Conservation (phyloP, 2,113 vertebrate genomes). For the Tenebrosternarchus preto region DNA sequence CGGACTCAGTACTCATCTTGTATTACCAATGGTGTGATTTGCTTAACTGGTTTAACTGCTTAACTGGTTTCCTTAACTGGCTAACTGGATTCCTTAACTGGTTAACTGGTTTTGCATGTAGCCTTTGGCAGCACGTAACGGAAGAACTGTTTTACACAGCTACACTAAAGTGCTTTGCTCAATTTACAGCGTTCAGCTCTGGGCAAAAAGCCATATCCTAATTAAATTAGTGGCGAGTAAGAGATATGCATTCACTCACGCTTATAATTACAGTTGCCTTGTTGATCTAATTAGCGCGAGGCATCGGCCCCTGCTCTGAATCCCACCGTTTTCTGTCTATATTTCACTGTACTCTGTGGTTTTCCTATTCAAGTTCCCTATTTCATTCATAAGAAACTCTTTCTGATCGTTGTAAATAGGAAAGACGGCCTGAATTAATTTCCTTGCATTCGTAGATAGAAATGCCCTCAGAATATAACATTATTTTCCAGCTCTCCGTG, state of each 20-base stretch:
- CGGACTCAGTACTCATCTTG: too few species aligned
- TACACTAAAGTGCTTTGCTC: neutral
- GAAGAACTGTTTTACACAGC: neutral
- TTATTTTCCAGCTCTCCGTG: slow-evolving; percentile 26
- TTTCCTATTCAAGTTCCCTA: neutral
- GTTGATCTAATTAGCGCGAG: slow-evolving; percentile 15
- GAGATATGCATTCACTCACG: neutral
- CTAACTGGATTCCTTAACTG: too few species aligned
- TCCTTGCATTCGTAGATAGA: slow-evolving; percentile 9
- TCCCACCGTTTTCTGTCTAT: neutral
- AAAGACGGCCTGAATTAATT: slow-evolving; percentile 29
- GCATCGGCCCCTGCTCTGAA: slow-evolving; percentile 4
- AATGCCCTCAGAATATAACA: slow-evolving; percentile 22
- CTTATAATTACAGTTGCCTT: slow-evolving; percentile 14
- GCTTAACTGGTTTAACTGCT: too few species aligned
- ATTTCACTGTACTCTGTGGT: neutral
- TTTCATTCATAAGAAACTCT: neutral
- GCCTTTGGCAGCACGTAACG: too few species aligned
- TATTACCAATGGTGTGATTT: too few species aligned
- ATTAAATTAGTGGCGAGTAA: neutral
- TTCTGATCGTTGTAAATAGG: slow-evolving; percentile 23
- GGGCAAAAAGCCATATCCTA: neutral
- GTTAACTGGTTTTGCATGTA: too few species aligned
- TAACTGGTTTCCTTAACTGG: too few species aligned
- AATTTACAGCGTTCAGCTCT: slow-evolving; percentile 1